Percentiles rank a stretch among this genome's conserved stretches.
phyloP scores from a whole-genome alignment of 2,888 invertebrate genomes.

The Melieria crassipennis region DNA sequence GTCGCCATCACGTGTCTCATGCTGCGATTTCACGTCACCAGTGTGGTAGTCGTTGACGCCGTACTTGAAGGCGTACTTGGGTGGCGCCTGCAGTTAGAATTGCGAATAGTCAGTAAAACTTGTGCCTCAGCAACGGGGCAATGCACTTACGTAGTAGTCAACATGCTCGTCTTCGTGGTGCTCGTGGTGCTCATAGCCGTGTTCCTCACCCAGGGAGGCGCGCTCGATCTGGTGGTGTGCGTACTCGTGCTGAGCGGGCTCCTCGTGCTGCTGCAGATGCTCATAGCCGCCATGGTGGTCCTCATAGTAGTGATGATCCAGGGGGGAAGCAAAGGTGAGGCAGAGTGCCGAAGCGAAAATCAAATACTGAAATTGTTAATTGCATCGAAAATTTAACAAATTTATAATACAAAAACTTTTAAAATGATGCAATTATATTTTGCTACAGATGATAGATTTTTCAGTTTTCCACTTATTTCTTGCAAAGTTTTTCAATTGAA shows the following conservation, averaged over 20 bases:
- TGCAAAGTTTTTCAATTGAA: neutral
- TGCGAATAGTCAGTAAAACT: neutral
- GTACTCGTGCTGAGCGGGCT: conserved; percentile 52
- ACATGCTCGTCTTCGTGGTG: conserved; percentile 68
- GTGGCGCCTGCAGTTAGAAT: conserved; percentile 69
- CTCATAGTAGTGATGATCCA: conserved; percentile 62
- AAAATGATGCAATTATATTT: no score
- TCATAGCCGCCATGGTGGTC: conserved; percentile 55
- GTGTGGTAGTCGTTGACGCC: conserved; percentile 70
- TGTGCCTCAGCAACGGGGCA: neutral
- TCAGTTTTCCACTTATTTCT: neutral
- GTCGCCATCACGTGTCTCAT: conserved; percentile 73
- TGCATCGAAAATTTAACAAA: no score
- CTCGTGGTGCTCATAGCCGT: conserved; percentile 57
- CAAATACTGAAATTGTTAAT: conserved; percentile 54
- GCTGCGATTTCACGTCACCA: conserved; percentile 73
- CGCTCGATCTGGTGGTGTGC: conserved; percentile 59
- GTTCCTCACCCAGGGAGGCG: conserved; percentile 56
- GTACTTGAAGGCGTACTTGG: conserved; percentile 70
- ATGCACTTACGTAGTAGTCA: conserved; percentile 72
- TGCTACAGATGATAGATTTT: no score
- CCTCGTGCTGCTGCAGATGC: conserved; percentile 56
- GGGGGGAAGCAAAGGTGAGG: conserved; percentile 62
- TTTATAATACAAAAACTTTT: no score
- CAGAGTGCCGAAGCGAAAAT: conserved; percentile 64